Base-by-base conservation (phyloP, 2,888 invertebrate genomes). In the Linyphia triangularis region DNA sequence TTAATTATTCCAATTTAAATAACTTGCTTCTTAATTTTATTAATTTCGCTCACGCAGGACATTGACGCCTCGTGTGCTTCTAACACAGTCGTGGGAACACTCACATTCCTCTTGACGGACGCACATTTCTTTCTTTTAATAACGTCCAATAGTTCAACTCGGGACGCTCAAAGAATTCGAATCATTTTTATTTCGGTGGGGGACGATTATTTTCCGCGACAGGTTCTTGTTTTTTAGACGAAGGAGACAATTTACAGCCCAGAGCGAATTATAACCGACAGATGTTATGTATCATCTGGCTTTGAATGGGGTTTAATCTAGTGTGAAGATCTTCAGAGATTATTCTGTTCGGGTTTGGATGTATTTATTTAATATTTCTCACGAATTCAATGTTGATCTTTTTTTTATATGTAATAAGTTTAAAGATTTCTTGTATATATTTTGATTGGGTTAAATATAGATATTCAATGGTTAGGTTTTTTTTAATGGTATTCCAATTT, bases 111-210 rank as follows among this genome's bases (percentile, higher is more conserved):
- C 19, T 67, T 67, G 33, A 26, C 22, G 40, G 26, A 61, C 40
- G 40, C 16, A 30, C 24, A 22, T 57, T 24, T 6, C 7, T 40
- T 65, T 22, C 67, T 67, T 51, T 19, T 28, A 40, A 3, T 26
- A 22, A n/a, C 63, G 19, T 65, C 22, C 59, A 59, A 77, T 77
- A 40, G 63, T 40, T 77, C 30, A 5, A 19, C 40, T 19, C 67
- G n/a, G 43, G 6, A 67, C 78, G 78, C 10, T 22, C 7, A 19
- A 78, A 51, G 78, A 78, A 78, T 78, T 67, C 51, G 79, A 79
- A 79, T 77, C 77, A 63, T 77, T 77, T 61, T 22, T n/a, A 43
- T 70, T 43, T 33, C 7, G 37, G 37, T 16, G 37, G 59, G 26
- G 37, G 40, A 77, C 40, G 63, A 63, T 37, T 40, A 24, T 30